A percentile compares a stretch with the other conserved stretches of the same genome.
These are phyloP conservation scores for Drosophila fulvimacula DNA, from an alignment of 2,888 invertebrate genomes.

Conservation along the genomic window DNA sequence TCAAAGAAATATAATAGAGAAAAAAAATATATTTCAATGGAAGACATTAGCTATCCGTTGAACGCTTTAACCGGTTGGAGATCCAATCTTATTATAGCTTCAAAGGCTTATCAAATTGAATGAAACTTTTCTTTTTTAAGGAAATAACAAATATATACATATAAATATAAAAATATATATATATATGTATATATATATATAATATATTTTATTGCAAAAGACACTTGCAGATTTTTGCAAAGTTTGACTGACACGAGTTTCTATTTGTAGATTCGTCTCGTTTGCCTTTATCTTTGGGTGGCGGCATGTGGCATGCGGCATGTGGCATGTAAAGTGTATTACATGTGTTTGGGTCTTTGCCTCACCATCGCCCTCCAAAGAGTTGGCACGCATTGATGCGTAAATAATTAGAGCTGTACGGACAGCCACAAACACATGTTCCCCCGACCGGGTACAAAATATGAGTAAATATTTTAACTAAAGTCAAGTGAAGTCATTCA, in stretches of 20 bases:
- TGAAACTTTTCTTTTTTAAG: neutral
- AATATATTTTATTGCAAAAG: no score
- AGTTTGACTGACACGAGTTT: slow-evolving; percentile 6
- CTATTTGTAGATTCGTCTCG: slow-evolving; percentile 1
- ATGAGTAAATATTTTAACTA: slow-evolving; percentile 78
- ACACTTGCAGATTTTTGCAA: neutral
- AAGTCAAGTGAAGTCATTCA: slow-evolving; percentile 76
- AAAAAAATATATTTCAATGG: no score
- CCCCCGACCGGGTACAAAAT: slow-evolving; percentile 40
- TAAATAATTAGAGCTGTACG: slow-evolving; percentile 59
- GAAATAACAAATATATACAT: neutral
- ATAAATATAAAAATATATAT: no score
- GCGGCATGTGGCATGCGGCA: slow-evolving; percentile 5
- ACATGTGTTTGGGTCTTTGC: slow-evolving; percentile 28
- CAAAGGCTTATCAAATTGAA: neutral
- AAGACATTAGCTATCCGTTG: no score
- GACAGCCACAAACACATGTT: slow-evolving; percentile 70
- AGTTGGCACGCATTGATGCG: slow-evolving; percentile 62
- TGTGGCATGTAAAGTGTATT: slow-evolving; percentile 14
- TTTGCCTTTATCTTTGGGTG: slow-evolving; percentile 29
- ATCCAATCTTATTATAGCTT: neutral
- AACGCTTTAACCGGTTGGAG: no score
- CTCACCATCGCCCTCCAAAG: slow-evolving; percentile 1
- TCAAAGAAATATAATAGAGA: no score
- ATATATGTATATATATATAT: no score